Evolutionary conservation across 35 echinoderm and acorn worm species (phyloP), one percentile per base, ranked within the genome.

Genomic region (Hemicentrotus pulcherrimus): DNA sequence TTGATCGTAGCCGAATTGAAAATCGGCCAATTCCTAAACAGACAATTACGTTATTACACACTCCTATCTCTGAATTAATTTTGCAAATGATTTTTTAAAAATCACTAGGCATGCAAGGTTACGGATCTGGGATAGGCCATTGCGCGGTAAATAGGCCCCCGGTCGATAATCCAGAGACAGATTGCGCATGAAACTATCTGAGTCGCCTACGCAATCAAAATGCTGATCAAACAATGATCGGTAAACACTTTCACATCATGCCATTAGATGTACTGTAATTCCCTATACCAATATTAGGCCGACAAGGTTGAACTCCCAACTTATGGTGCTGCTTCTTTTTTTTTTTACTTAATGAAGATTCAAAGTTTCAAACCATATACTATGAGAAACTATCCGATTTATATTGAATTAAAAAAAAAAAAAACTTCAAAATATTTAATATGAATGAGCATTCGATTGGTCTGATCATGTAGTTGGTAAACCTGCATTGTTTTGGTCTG

Each of bases 141-240:
- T 8, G 28, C 28, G 65, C 65, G 65, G 65, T 78, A 78, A 78
- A 78, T 78, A 78, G 65, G 65, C 65, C 65, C 65, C 65, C 4
- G 65, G 65, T 78, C 65, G 65, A 78, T 78, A 78, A 22, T 78
- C 65, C 19, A 28, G 22, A 78, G 65, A 78, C 65, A 16, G 65
- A 28, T 22, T 78, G 24, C 65, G 65, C 65, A 78, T 78, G 65
- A 78, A 78, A 18, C 65, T 78, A 78, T n/a, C 24, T 8, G 65
- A 28, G 28, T 78, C 65, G 65, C 65, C 65, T 78, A 78, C 65
- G 65, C 65, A 78, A 78, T 78, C 65, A 78, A 78, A 78, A 78
- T n/a, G 65, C 65, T 78, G 65, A 78, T 78, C 65, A 78, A 78
- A 78, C 65, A 78, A 78, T 28, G 6, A 0, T 78, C 18, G 65